Evolutionary conservation across 2,113 vertebrate genomes (phyloP), one percentile per base, ranked within the genome.

Genomic region (Turnix velox): DNA sequence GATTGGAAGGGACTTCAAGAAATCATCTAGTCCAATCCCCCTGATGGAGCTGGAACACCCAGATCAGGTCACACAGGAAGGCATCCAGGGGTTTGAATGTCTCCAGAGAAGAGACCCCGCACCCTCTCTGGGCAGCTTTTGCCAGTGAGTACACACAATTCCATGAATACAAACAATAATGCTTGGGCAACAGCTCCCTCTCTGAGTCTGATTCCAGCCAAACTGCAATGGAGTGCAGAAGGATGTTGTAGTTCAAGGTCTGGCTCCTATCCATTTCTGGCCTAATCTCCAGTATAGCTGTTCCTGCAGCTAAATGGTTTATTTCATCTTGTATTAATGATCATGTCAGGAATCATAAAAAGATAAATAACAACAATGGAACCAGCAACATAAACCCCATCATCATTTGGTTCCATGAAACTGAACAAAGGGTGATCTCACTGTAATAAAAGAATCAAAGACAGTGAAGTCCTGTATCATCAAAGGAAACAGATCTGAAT

Each of bases 301-400:
- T 54, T 45, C 35, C 55, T 59, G 39, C 40, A 88, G 67, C 55
- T 86, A 93, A 43, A 39, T 33, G 27, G 27, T 48, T 88, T 88
- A 61, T 92, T 95, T 88, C 90, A 51, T 55, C 67, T 79, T 83
- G 30, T 90, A 89, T 89, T 72, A 87, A 72, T 68, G 15, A 55
- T 39, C 19, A 87, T 87, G 66, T 2, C 6, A 52, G 58, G 42
- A 80, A 55, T 30, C 55, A 74, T 58, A 80, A 87, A 89, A 80
- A 88, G 16, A 58, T 46, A 35, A 14, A 18, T 31, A 83, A 66
- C 24, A 59, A 49, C 35, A 83, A 66, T 16, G 8, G 39, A 93
- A 58, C 18, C 16, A 69, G 27, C 54, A 76, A 76, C 43, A 91
- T 65, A 79, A 90, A 90, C n/a, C 20, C 61, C 4, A 5, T 57